Evolutionary conservation across 2,888 invertebrate species (phyloP).

Genomic region (Elysia crispata): DNA sequence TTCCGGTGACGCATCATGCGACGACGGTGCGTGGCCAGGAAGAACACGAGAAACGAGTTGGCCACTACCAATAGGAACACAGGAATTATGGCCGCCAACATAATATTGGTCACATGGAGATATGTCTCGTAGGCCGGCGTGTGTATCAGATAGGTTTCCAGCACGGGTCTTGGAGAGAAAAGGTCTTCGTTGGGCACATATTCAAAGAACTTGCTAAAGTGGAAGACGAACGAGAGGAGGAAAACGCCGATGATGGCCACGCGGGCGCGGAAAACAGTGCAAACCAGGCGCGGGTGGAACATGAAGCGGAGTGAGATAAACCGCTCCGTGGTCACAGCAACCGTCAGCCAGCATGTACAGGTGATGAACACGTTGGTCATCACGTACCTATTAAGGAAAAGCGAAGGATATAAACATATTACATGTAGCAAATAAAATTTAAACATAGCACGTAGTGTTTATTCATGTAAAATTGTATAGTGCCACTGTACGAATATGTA

Average conservation of each 20-base stretch:
- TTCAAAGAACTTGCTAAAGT: constrained; percentile 60
- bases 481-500: no score
- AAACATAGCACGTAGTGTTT: no score
- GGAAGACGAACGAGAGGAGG: constrained; percentile 56
- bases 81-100: constrained; percentile 56
- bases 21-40: constrained; percentile 54
- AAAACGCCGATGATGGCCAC: constrained; percentile 56
- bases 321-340: constrained; percentile 61
- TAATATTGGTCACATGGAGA: constrained; percentile 56
- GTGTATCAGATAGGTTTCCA: constrained; percentile 49
- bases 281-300: constrained; percentile 55
- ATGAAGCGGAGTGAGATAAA: constrained; percentile 61
- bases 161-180: constrained; percentile 25
- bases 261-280: constrained; percentile 56
- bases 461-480: no score
- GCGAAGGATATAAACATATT: no score
- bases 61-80: constrained; percentile 55
- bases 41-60: constrained; percentile 58
- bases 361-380: constrained; percentile 58
- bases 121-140: constrained; percentile 54
- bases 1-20: constrained; percentile 53
- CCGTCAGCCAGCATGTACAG: constrained; percentile 63
- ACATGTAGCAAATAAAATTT: no score
- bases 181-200: constrained; percentile 55
- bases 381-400: constrained; percentile 51